Conservation (phyloP, 1,140 invertebrate genomes). For the Rhynchophorus ferrugineus region DNA sequence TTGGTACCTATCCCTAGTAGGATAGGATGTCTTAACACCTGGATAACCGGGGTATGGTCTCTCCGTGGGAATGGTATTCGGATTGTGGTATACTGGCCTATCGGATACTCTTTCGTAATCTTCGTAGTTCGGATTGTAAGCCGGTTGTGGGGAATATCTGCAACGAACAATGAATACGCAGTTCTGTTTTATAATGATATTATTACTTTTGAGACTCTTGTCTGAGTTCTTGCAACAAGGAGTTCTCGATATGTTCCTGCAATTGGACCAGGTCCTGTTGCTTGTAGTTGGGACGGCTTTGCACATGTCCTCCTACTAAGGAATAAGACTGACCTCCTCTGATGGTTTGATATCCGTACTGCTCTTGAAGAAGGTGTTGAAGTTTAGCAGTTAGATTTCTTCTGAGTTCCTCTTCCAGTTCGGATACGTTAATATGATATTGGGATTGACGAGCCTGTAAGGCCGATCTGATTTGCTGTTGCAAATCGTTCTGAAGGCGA, state of each 20-base stretch:
- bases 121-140: slow-evolving; percentile 8
- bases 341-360: slow-evolving; percentile 32
- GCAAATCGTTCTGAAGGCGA: slow-evolving; percentile 31
- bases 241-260: slow-evolving; percentile 29
- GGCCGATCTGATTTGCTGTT: slow-evolving; percentile 29
- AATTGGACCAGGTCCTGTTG: slow-evolving; percentile 34
- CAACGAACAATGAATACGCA: background rate
- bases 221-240: slow-evolving; percentile 30
- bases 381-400: slow-evolving; percentile 32
- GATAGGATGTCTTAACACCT: background rate
- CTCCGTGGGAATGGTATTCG: slow-evolving; percentile 3
- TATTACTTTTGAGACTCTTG: slow-evolving; percentile 1
- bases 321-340: slow-evolving; percentile 32
- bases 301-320: slow-evolving; percentile 25
- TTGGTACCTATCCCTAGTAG: background rate
- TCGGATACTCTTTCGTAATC: slow-evolving; percentile 12
- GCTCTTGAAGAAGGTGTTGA: slow-evolving; percentile 26
- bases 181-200: no score
- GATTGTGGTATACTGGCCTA: slow-evolving; percentile 18
- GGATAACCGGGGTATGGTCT: slow-evolving; percentile 2
- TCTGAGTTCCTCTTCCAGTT: slow-evolving; percentile 31
- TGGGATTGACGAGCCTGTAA: slow-evolving; percentile 14
- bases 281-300: slow-evolving; percentile 32
- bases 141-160: slow-evolving; percentile 1
- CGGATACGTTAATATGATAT: slow-evolving; percentile 15